Base-by-base conservation (phyloP, 2,888 invertebrate genomes). In the Dermolepida albohirtum region DNA sequence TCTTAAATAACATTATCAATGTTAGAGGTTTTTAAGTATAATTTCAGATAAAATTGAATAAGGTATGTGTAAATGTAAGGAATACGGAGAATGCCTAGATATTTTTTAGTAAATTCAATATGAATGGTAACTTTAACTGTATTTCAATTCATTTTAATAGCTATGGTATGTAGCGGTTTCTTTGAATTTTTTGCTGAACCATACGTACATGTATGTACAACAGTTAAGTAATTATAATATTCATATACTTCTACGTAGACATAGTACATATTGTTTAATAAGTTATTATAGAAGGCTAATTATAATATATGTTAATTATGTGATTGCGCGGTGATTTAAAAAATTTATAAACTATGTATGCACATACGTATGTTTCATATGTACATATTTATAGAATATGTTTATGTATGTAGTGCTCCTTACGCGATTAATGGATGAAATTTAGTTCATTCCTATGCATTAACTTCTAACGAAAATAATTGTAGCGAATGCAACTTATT, bases 1-100 rank as follows among this genome's bases (percentile, higher is more conserved):
- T 59, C 47, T 34, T 59, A 59, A 59, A 47, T 47, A 59, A 27
- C 59, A 29, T 59, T 59, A 34, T 29, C 59, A 59, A 59, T 59
- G 59, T 59, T 59, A 59, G 27, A 47, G 8, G 44, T 44, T 59
- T 52, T 59, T 59, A 59, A 59, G 29, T 27, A 47, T 12, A 59
- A 59, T 59, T 59, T 27, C 22, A 29, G n/a, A 47, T 59, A 34
- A 34, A 34, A 49, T 17, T 22, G 22, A 11, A 8, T 29, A 51
- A 22, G 22, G n/a, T 22, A 29, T 51, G 12, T 29, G 29, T 50
- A 51, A 51, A 29, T 29, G 29, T 22, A 29, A 8, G 2, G n/a
- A 5, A n/a, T n/a, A 11, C 11, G n/a, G n/a, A 29, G 34, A 8
- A 8, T 34, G 34, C 34, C 1, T 5, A 34, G 1, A 34, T 34